Evolutionary conservation across 2,888 invertebrate species (phyloP).

Genomic region (Pocota personata): DNA sequence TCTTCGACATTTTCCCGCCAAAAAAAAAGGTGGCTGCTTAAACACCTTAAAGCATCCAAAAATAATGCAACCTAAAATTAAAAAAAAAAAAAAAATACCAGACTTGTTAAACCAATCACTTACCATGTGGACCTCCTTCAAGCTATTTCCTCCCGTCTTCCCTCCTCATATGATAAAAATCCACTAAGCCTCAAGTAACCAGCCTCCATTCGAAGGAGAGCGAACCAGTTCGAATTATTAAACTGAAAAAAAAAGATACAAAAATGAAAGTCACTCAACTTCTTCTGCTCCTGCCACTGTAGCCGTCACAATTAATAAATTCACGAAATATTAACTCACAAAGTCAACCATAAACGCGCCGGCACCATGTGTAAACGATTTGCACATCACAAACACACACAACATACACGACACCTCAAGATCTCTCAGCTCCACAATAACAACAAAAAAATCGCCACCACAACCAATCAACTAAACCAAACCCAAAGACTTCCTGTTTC

Average conservation of each 20-base stretch:
- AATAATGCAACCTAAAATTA: conserved; percentile 13
- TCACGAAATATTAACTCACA: conserved; percentile 65
- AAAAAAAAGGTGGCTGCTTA: not conserved
- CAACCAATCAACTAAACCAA: conserved; percentile 30
- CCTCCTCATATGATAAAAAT: not conserved
- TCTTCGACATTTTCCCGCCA: conserved; percentile 36
- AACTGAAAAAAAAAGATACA: conserved; percentile 14
- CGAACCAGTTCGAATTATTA: conserved; percentile 36
- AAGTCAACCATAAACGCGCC: conserved; percentile 55
- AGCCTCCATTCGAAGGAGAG: not conserved
- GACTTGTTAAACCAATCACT: conserved; percentile 36
- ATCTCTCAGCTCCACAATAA: too few species aligned
- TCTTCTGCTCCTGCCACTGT: not conserved
- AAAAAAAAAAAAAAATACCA: conserved; percentile 13
- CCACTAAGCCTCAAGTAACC: conserved; percentile 12
- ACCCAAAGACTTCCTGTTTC: conserved; percentile 66
- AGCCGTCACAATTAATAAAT: conserved; percentile 70
- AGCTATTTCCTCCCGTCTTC: not conserved
- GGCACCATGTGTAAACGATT: conserved; percentile 49
- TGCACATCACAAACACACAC: conserved; percentile 31
- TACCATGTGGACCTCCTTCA: conserved; percentile 13
- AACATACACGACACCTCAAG: not conserved
- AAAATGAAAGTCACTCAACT: conserved; percentile 66
- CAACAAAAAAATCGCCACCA: conserved; percentile 10
- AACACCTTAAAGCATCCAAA: conserved; percentile 24